Percentiles rank a stretch among this genome's conserved stretches.
Evolutionary conservation across 2,888 invertebrate species (phyloP).

Genomic region (Itoplectis maculator): DNA sequence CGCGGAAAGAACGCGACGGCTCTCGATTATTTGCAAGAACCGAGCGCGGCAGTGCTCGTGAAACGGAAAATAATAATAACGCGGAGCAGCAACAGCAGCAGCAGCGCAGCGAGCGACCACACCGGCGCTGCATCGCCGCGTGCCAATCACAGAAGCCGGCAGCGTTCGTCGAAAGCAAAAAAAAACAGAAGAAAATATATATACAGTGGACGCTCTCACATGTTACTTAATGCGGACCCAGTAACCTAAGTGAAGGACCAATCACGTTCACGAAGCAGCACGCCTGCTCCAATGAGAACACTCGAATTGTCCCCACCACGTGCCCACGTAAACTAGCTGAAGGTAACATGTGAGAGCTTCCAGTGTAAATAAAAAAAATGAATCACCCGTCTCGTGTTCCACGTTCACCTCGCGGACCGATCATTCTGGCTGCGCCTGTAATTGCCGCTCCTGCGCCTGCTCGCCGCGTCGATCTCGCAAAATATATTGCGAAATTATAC

Average conservation of each 20-base stretch:
- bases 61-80: constrained; percentile 42
- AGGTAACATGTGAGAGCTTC: no score
- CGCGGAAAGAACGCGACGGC: not conserved
- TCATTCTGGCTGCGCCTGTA: constrained; percentile 39
- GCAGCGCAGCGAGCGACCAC: constrained; percentile 2
- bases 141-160: constrained; percentile 44
- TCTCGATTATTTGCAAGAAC: constrained; percentile 14
- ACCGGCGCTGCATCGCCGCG: constrained; percentile 50
- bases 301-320: no score
- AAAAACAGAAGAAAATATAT: not conserved
- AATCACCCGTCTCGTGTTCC: constrained; percentile 59
- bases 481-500: constrained; percentile 51
- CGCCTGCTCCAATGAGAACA: no score
- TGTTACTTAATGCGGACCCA: no score
- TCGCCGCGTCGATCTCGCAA: constrained; percentile 19
- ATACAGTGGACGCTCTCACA: no score
- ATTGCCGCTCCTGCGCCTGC: constrained; percentile 22
- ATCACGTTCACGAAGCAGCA: no score
- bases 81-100: constrained; percentile 44
- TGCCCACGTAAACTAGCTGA: no score
- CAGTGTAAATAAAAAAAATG: constrained; percentile 60
- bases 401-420: constrained; percentile 38
- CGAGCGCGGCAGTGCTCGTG: not conserved
- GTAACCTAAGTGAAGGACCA: no score
- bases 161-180: constrained; percentile 31